Percentiles rank a stretch among this genome's conserved stretches.
Conservation (phyloP, 2,113 vertebrate species). For the Proteles cristata region DNA sequence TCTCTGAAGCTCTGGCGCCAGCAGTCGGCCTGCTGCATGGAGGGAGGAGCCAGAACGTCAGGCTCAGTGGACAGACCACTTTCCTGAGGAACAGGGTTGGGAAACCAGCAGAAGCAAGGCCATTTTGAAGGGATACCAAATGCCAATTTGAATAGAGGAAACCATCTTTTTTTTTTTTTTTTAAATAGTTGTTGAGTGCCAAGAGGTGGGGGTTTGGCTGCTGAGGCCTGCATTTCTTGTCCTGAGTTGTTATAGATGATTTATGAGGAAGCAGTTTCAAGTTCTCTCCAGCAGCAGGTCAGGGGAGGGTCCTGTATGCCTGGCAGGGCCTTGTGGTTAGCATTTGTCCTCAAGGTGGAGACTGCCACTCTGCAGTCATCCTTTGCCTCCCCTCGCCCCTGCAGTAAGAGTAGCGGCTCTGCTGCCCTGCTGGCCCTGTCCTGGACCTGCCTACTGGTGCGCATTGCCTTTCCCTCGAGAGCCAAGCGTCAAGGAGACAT, state of each 20-base stretch:
- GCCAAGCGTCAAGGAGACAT: conserved; percentile 92
- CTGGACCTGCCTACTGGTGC: conserved; percentile 95
- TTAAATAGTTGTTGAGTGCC: not conserved
- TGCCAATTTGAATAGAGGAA: not conserved
- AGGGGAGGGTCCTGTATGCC: not conserved
- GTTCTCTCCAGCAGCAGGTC: not conserved
- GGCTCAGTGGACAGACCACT: not conserved
- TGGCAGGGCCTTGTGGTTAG: not conserved
- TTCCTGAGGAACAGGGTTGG: not conserved
- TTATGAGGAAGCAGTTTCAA: not conserved
- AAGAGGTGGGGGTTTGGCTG: not conserved
- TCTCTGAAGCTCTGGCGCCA: not conserved
- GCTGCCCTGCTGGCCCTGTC: conserved; percentile 93
- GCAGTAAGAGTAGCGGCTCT: conserved; percentile 95
- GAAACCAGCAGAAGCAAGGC: not conserved
- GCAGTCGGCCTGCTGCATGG: not conserved
- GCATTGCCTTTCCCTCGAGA: conserved; percentile 88
- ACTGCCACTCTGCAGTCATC: not conserved
- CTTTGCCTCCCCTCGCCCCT: not conserved
- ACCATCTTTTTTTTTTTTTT: not conserved
- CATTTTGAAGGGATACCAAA: not conserved
- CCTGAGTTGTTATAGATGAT: not conserved
- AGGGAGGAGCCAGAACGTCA: not conserved
- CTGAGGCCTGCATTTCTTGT: not conserved
- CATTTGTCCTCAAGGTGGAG: not conserved